A percentile compares a stretch with the other conserved stretches of the same genome.
phyloP scores from a whole-genome alignment of 2,113 vertebrate species.

The Plecturocebus donacophilus region DNA sequence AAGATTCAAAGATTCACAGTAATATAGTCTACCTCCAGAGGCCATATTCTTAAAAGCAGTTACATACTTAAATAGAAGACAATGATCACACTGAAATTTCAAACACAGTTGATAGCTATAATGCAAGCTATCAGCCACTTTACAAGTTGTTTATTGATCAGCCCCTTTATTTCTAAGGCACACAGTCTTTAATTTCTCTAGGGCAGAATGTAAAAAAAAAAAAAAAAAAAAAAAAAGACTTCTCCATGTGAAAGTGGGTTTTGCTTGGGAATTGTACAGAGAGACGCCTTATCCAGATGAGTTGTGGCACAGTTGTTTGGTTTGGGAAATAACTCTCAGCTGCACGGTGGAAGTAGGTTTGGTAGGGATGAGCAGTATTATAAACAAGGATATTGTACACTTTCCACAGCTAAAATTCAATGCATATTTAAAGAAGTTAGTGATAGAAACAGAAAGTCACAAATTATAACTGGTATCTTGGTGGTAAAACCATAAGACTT shows the following conservation, averaged over 20 bases:
- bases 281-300: background rate
- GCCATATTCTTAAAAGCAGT: background rate
- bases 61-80: background rate
- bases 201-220: background rate
- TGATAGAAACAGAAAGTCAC: background rate
- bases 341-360: background rate
- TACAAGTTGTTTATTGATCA: background rate
- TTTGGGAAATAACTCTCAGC: background rate
- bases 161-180: background rate
- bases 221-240: background rate
- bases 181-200: background rate
- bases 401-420: background rate
- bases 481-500: background rate
- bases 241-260: background rate
- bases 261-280: background rate
- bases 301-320: background rate
- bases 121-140: background rate
- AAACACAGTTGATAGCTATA: background rate
- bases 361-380: background rate
- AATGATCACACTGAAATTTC: background rate
- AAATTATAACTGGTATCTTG: background rate
- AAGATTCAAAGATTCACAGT: background rate
- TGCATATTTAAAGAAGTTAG: background rate
- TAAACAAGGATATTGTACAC: background rate
- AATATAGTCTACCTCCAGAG: background rate